phyloP scores from a whole-genome alignment of 64 coral and sea anemone species.

The Montipora capricornis region DNA sequence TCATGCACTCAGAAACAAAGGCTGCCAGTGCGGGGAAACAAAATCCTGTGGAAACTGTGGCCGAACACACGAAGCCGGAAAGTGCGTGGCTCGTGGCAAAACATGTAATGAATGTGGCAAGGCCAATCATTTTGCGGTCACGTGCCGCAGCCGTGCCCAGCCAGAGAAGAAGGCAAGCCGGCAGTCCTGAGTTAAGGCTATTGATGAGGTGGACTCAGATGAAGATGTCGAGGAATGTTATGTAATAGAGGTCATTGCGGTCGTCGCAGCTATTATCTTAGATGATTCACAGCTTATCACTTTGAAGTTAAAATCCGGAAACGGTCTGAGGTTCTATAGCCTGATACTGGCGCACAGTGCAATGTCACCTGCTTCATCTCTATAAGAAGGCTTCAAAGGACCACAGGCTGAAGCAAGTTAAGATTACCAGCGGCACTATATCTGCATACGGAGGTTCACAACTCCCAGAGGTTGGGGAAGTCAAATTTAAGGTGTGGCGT shows the following conservation, averaged over 20 bases:
- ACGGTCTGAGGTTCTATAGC: neutral
- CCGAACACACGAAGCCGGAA: neutral
- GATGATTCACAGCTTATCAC: neutral
- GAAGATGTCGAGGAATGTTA: no score
- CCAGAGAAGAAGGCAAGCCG: neutral
- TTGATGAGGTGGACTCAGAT: neutral
- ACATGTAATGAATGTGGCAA: neutral
- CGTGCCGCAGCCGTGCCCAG: neutral
- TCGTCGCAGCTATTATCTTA: neutral
- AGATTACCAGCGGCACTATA: neutral
- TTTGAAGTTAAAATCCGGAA: neutral
- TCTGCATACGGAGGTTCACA: no score
- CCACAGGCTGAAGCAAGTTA: neutral
- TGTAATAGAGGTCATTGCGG: no score
- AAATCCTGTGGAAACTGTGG: no score
- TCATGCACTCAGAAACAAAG: neutral
- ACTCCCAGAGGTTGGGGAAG: no score
- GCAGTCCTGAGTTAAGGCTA: neutral
- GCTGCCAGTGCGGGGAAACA: neutral
- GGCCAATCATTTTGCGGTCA: neutral
- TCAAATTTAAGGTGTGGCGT: no score
- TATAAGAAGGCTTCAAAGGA: neutral
- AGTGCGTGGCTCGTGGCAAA: neutral
- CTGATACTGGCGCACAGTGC: neutral
- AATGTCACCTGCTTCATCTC: neutral